These are phyloP conservation scores for Leptinotarsa tumamoca DNA, from an alignment of 2,888 invertebrate species.

Conservation along the genomic window DNA sequence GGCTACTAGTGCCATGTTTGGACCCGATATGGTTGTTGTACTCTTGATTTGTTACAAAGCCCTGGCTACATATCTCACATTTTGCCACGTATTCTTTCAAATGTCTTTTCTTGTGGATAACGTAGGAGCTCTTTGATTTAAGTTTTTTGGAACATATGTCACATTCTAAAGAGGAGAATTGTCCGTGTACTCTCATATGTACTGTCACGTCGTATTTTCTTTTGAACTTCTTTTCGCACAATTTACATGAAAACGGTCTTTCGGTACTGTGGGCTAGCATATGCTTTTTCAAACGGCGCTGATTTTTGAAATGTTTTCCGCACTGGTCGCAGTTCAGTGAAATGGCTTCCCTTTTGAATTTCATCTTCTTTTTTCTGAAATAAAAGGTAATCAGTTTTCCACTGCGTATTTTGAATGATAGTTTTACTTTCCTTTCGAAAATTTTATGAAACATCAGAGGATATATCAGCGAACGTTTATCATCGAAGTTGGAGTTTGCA, in stretches of 20 bases:
- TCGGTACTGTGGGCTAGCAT: constrained; percentile 55
- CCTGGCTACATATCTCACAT: constrained; percentile 61
- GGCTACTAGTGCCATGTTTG: constrained; percentile 52
- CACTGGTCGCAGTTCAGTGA: constrained; percentile 52
- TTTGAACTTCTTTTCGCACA: constrained; percentile 63
- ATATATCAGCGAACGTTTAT: too few species aligned
- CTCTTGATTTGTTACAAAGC: constrained; percentile 57
- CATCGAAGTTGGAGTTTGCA: background rate
- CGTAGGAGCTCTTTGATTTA: constrained; percentile 57
- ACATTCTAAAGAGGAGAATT: constrained; percentile 60
- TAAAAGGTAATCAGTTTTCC: constrained; percentile 11
- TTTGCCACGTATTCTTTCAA: constrained; percentile 69
- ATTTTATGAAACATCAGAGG: background rate
- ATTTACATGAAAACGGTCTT: constrained; percentile 58
- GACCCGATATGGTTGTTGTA: constrained; percentile 56
- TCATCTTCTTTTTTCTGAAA: constrained; percentile 20
- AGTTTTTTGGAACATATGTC: constrained; percentile 71
- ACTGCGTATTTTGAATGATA: background rate
- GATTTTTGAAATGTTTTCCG: constrained; percentile 63
- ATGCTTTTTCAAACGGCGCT: constrained; percentile 64
- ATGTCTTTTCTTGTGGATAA: constrained; percentile 69
- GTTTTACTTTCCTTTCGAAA: background rate
- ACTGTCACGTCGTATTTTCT: constrained; percentile 42
- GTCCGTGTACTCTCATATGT: constrained; percentile 40
- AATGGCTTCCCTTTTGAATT: background rate